Evolutionary conservation across 2,888 invertebrate genomes (phyloP).

Genomic region (Drosophila tripunctata): DNA sequence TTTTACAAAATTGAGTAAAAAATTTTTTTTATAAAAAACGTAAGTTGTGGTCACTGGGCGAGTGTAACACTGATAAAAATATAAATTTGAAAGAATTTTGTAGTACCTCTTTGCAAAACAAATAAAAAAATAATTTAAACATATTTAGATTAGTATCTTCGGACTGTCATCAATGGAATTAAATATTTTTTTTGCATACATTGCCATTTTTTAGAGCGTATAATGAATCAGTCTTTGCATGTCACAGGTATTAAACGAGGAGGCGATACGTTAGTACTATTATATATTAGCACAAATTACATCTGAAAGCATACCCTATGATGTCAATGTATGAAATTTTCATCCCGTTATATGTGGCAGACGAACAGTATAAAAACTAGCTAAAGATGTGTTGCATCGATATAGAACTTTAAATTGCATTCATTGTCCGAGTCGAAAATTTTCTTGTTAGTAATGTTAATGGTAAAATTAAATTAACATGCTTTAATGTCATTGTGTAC

Average conservation of each 20-base stretch:
- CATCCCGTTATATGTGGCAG: constrained; percentile 25
- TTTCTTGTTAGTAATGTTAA: constrained; percentile 20
- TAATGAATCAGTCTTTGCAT: constrained; percentile 78
- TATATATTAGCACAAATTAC: constrained; percentile 36
- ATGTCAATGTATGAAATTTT: not conserved
- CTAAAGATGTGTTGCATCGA: constrained; percentile 32
- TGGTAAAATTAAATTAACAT: constrained; percentile 57
- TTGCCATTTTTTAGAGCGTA: constrained; percentile 56
- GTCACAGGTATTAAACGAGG: constrained; percentile 70
- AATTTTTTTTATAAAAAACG: constrained; percentile 53
- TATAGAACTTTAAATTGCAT: constrained; percentile 12
- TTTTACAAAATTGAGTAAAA: constrained; percentile 61
- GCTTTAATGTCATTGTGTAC: constrained; percentile 28
- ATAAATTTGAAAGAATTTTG: constrained; percentile 15
- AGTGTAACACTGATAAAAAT: constrained; percentile 34
- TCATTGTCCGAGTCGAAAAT: constrained; percentile 21
- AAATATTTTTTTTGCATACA: constrained; percentile 18
- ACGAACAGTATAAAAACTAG: constrained; percentile 63
- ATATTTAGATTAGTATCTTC: not conserved
- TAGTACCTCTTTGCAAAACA: constrained; percentile 7
- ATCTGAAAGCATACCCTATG: constrained; percentile 20
- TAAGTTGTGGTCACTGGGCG: constrained; percentile 49
- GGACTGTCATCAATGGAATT: constrained; percentile 8
- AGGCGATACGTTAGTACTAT: constrained; percentile 48
- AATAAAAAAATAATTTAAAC: constrained; percentile 1